These are phyloP conservation scores for Macrotus californicus DNA, from an alignment of 2,113 vertebrate genomes.

Conservation along the genomic window DNA sequence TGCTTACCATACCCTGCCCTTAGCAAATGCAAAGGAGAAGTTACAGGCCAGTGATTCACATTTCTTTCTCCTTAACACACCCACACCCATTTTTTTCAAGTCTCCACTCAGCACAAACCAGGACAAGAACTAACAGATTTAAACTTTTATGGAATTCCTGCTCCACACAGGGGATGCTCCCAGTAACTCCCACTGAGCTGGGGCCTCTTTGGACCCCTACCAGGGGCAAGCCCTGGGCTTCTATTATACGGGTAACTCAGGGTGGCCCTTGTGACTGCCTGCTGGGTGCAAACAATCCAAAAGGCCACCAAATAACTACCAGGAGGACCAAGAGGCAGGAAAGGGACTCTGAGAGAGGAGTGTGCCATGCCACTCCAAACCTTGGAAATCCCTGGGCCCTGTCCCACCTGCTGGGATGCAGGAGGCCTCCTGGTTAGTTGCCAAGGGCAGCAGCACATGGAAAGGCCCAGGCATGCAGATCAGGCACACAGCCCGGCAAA, in stretches of 20 bases:
- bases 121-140: slow-evolving; percentile 40
- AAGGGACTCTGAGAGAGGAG: background rate
- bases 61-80: slow-evolving; percentile 25
- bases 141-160: slow-evolving; percentile 44
- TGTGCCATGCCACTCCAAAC: background rate
- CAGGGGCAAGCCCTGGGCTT: background rate
- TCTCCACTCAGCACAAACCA: background rate
- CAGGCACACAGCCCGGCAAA: background rate
- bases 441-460: background rate
- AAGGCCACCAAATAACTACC: background rate
- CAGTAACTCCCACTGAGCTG: background rate
- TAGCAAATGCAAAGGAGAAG: slow-evolving; percentile 15
- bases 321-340: background rate
- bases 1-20: background rate
- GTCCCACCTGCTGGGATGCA: background rate
- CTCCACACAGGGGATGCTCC: background rate
- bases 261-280: background rate
- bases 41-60: slow-evolving; percentile 1
- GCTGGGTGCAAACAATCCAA: background rate
- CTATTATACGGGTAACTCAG: background rate
- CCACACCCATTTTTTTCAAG: slow-evolving; percentile 14
- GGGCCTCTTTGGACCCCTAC: background rate
- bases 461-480: background rate
- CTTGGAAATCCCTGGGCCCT: background rate
- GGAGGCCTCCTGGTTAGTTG: background rate